phyloP scores from a whole-genome alignment of 1,140 invertebrate genomes.

The Diachasmimorpha longicaudata region DNA sequence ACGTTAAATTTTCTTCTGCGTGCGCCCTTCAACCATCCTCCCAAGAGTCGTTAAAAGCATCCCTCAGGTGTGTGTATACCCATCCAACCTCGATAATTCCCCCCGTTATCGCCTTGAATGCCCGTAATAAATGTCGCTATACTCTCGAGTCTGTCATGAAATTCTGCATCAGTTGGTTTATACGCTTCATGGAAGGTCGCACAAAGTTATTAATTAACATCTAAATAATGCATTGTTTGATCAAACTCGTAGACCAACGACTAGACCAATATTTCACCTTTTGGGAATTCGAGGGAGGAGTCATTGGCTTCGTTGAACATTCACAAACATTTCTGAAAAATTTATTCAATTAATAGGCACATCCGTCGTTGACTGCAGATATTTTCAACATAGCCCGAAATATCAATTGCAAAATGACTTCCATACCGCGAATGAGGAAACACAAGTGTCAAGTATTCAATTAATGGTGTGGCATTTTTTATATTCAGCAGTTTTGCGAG shows the following conservation, averaged over 20 bases:
- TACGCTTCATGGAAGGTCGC: neutral
- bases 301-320: too few species aligned
- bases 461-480: slow-evolving; percentile 35
- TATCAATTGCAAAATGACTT: too few species aligned
- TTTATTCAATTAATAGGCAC: slow-evolving; percentile 42
- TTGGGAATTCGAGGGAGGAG: too few species aligned
- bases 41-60: slow-evolving; percentile 21
- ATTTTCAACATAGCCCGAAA: too few species aligned
- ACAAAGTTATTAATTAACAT: neutral
- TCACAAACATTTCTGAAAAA: too few species aligned
- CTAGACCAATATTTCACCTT: too few species aligned
- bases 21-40: neutral
- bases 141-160: neutral
- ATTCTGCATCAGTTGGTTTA: neutral
- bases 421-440: too few species aligned
- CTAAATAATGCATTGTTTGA: neutral
- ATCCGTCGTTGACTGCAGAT: too few species aligned
- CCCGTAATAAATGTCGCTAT: slow-evolving; percentile 14
- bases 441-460: slow-evolving; percentile 46
- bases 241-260: neutral
- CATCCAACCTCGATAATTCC: slow-evolving; percentile 15
- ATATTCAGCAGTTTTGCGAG: neutral
- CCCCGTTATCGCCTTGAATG: slow-evolving; percentile 12
- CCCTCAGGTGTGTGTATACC: slow-evolving; percentile 15
- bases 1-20: slow-evolving; percentile 12